These are phyloP conservation scores for Cyrtonyx montezumae DNA, from an alignment of 2,113 vertebrate genomes.

Conservation along the genomic window DNA sequence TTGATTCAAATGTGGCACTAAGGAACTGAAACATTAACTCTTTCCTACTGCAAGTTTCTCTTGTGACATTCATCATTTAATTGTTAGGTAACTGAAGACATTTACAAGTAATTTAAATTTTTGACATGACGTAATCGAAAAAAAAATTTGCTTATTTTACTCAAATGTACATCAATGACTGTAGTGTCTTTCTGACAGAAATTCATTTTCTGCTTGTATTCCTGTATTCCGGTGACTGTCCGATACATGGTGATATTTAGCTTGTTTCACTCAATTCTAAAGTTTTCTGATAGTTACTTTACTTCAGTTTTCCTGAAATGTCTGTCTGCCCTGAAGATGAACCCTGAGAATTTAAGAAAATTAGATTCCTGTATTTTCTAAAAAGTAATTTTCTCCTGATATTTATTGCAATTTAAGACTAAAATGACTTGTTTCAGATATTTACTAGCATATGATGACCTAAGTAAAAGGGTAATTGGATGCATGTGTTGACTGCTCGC, in stretches of 20 bases:
- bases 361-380: slow-evolving; percentile 13
- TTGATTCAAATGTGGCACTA: not conserved
- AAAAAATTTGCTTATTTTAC: not conserved
- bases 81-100: rapidly evolving
- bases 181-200: not conserved
- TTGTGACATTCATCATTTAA: not conserved
- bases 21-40: not conserved
- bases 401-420: slow-evolving; percentile 11
- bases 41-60: not conserved
- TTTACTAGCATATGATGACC: slow-evolving; percentile 19
- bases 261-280: not conserved
- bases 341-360: not conserved
- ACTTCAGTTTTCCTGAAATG: not conserved
- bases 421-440: slow-evolving; percentile 8
- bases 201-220: not conserved
- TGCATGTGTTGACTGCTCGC: not conserved
- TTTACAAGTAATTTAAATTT: not conserved
- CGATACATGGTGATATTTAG: not conserved
- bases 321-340: not conserved
- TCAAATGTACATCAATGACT: not conserved
- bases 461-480: slow-evolving; percentile 45
- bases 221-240: not conserved
- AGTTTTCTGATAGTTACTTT: not conserved
- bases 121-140: not conserved
- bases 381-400: slow-evolving; percentile 19